Evolutionary conservation across 2,888 invertebrate species (phyloP).

Genomic region (Drosophila tanythrix): DNA sequence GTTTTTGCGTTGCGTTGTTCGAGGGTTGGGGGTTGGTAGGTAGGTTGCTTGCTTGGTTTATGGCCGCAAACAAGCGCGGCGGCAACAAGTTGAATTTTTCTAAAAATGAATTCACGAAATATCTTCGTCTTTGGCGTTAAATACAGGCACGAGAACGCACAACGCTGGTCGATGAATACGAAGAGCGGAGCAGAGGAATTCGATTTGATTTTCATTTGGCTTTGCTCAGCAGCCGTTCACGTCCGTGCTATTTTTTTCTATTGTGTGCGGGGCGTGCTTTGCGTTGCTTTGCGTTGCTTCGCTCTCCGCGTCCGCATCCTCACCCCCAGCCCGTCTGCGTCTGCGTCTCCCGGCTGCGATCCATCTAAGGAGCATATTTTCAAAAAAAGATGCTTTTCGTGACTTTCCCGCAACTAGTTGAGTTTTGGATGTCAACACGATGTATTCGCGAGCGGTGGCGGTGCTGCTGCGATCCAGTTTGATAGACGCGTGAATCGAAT

Average conservation of each 20-base stretch:
- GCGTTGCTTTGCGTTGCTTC: constrained; percentile 41
- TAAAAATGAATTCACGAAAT: constrained; percentile 79
- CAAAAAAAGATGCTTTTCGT: constrained; percentile 71
- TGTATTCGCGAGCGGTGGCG: constrained; percentile 72
- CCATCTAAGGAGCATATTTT: constrained; percentile 85
- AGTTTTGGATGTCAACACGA: constrained; percentile 85
- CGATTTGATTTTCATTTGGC: constrained; percentile 70
- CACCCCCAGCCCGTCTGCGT: constrained; percentile 24
- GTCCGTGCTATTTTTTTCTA: constrained; percentile 61
- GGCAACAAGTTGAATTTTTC: constrained; percentile 80
- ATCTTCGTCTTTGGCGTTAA: constrained; percentile 79
- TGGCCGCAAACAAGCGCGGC: constrained; percentile 56
- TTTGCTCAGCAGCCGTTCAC: constrained; percentile 35
- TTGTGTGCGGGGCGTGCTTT: constrained; percentile 71
- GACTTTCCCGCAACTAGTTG: constrained; percentile 83
- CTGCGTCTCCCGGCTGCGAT: constrained; percentile 57
- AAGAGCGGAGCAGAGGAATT: constrained; percentile 63
- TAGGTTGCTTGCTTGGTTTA: constrained; percentile 44
- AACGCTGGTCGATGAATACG: constrained; percentile 40
- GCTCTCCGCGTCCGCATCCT: constrained; percentile 45
- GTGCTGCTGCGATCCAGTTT: constrained; percentile 46
- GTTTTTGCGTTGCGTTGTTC: constrained; percentile 26
- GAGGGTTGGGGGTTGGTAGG: constrained; percentile 28
- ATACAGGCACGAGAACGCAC: constrained; percentile 68
- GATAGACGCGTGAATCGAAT: constrained; percentile 33